Percentiles rank a stretch among this genome's conserved stretches.
phyloP scores from a whole-genome alignment of 2,113 vertebrate genomes.

The Solea solea region DNA sequence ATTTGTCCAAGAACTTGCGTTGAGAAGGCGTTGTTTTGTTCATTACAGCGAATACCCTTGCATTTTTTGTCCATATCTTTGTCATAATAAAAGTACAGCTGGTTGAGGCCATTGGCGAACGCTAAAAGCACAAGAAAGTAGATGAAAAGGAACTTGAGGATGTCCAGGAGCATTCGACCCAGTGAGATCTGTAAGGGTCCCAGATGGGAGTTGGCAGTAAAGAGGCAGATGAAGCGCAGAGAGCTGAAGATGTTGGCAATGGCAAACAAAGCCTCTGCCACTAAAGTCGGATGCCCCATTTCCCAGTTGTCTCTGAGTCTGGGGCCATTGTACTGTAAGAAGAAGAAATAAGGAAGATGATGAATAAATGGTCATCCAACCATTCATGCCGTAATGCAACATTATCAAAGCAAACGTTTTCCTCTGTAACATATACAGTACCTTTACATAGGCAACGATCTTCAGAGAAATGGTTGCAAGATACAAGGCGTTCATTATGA shows the following conservation, averaged over 20 bases:
- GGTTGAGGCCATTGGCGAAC: constrained; percentile 97
- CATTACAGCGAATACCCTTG: constrained; percentile 91
- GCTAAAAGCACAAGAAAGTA: constrained; percentile 96
- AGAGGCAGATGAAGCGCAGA: constrained; percentile 94
- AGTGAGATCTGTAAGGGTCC: constrained; percentile 97
- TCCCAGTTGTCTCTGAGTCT: constrained; percentile 87
- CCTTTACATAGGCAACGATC: constrained; percentile 94
- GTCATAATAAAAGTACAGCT: constrained; percentile 95
- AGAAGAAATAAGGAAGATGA: constrained; percentile 27
- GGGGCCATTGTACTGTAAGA: constrained; percentile 85
- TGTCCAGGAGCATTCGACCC: constrained; percentile 98
- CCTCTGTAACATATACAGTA: constrained; percentile 61
- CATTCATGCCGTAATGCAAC: no score
- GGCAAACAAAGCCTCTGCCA: constrained; percentile 95
- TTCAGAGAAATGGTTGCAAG: constrained; percentile 97
- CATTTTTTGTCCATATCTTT: constrained; percentile 75
- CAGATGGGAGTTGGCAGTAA: constrained; percentile 97
- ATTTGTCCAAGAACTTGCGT: constrained; percentile 85
- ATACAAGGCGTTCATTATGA: constrained; percentile 98
- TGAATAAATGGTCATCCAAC: not conserved
- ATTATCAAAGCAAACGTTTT: not conserved
- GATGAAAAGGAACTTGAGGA: constrained; percentile 99
- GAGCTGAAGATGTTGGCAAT: constrained; percentile 99
- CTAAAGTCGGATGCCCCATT: constrained; percentile 95
- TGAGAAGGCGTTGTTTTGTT: constrained; percentile 96